Conservation (phyloP, 2,113 vertebrate genomes). For the Bungarus multicinctus region DNA sequence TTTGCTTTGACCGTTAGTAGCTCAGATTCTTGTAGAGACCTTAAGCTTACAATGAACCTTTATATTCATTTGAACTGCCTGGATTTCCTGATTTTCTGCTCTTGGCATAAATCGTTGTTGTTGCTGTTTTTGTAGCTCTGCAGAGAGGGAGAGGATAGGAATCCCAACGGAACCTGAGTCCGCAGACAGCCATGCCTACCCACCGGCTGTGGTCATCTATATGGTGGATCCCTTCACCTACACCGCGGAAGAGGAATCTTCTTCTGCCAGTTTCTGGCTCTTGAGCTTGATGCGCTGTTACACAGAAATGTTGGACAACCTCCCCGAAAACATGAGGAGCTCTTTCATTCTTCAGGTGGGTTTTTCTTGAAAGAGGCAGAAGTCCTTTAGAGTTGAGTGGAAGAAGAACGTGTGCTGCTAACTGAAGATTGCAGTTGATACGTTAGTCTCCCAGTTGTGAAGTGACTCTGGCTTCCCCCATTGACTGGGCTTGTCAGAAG, state of each 20-base stretch:
- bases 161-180: conserved; percentile 88
- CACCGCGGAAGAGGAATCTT: conserved; percentile 81
- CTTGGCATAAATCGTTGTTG: not conserved
- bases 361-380: not conserved
- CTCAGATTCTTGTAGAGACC: too few relatives aligned
- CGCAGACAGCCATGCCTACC: conserved; percentile 81
- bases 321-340: conserved; percentile 87
- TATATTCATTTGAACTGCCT: too few relatives aligned
- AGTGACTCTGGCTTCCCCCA: too few relatives aligned
- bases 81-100: too few relatives aligned
- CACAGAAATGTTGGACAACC: conserved; percentile 89
- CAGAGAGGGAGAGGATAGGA: conserved; percentile 89
- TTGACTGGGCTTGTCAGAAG: too few relatives aligned
- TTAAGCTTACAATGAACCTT: too few relatives aligned
- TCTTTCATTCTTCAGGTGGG: conserved; percentile 92
- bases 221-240: conserved; percentile 93
- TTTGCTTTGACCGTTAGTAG: too few relatives aligned
- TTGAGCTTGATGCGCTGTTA: conserved; percentile 93
- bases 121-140: conserved; percentile 61
- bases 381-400: not conserved
- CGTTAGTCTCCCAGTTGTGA: too few relatives aligned
- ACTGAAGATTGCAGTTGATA: not conserved
- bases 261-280: conserved; percentile 86
- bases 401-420: not conserved
- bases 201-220: conserved; percentile 92